These are phyloP conservation scores for Falco concolor DNA, from an alignment of 2,797 vertebrate genomes.

Conservation along the genomic window DNA sequence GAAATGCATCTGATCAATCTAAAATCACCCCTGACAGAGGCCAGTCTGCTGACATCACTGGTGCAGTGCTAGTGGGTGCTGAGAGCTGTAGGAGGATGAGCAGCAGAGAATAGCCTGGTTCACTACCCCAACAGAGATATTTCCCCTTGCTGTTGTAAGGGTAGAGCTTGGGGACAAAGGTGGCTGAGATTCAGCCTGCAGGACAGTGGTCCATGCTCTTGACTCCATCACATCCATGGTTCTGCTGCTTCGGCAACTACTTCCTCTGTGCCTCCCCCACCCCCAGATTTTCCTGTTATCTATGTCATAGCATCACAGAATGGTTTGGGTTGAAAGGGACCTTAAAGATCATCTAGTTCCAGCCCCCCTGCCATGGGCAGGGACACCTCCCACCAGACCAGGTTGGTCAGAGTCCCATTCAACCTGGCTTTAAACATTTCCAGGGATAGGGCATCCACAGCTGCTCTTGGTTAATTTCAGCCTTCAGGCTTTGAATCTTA, in stretches of 20 bases:
- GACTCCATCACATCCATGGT: neutral
- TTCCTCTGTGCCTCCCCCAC: neutral
- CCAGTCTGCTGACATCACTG: neutral
- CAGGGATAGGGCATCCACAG: too few relatives aligned
- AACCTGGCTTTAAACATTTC: too few relatives aligned
- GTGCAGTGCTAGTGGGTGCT: neutral
- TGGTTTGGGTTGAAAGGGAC: too few relatives aligned
- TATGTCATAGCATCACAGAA: neutral
- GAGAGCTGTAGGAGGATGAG: neutral
- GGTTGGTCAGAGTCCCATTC: too few relatives aligned
- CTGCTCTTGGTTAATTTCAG: neutral
- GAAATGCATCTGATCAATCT: too few relatives aligned
- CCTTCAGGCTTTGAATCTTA: neutral
- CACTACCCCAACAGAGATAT: fast-evolving
- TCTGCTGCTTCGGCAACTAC: neutral
- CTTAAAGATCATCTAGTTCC: too few relatives aligned
- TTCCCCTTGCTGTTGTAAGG: neutral
- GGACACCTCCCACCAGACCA: too few relatives aligned
- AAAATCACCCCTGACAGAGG: too few relatives aligned
- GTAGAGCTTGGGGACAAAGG: neutral
- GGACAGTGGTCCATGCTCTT: neutral
- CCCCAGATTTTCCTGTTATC: neutral
- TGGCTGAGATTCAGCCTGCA: neutral
- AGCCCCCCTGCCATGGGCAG: too few relatives aligned
- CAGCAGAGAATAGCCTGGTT: neutral